Evolutionary conservation across 2,113 vertebrate species (phyloP).

Genomic region (Myanophis thanlyinensis): DNA sequence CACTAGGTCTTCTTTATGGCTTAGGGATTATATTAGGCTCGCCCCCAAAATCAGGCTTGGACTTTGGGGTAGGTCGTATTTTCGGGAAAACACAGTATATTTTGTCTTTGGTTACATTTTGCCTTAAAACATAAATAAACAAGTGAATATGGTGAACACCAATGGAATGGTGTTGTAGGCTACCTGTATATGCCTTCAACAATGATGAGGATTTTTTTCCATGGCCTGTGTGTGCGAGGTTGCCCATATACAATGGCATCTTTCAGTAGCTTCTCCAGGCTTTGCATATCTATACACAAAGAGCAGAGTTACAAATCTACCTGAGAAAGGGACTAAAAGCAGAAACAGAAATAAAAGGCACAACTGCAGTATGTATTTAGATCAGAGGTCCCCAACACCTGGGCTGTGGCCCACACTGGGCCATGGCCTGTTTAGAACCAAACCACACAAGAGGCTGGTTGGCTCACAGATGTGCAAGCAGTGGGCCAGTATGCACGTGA

Average conservation of each 20-base stretch:
- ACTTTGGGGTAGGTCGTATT: no score
- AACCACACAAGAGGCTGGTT: background rate
- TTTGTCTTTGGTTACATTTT: background rate
- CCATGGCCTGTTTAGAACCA: background rate
- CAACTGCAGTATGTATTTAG: background rate
- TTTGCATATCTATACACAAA: constrained; percentile 89
- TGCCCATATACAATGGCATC: constrained; percentile 96
- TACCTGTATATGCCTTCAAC: constrained; percentile 99
- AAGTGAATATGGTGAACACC: constrained; percentile 31
- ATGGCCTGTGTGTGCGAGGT: constrained; percentile 91
- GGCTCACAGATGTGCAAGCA: background rate
- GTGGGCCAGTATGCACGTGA: no score
- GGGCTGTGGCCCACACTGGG: no score
- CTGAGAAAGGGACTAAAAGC: constrained; percentile 40
- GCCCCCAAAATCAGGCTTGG: no score
- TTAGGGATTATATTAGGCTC: no score
- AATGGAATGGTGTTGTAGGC: constrained; percentile 38
- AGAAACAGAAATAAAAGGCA: constrained; percentile 34
- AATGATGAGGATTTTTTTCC: constrained; percentile 98
- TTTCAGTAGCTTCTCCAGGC: constrained; percentile 93
- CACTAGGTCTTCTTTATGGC: no score
- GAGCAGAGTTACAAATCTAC: constrained; percentile 31
- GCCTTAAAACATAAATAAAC: constrained; percentile 39
- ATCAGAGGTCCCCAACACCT: no score
- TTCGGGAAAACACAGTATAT: no score